Evolutionary conservation across 2,113 vertebrate species (phyloP).

Genomic region (Terrapene triunguis): DNA sequence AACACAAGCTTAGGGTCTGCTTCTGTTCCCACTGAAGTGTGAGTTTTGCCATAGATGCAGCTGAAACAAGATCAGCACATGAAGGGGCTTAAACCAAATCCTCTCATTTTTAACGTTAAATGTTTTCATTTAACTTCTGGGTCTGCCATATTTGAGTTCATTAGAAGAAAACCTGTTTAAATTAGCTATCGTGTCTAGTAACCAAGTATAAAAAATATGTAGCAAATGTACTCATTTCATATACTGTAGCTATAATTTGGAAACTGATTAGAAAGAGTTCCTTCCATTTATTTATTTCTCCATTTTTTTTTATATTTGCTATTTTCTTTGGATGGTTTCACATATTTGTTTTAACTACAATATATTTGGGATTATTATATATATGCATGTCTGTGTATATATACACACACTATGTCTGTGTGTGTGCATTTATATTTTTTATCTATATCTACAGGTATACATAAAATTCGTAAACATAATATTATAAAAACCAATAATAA

Average conservation of each 20-base stretch:
- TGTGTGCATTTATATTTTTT: neutral
- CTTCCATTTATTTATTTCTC: neutral
- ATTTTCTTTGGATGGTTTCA: neutral
- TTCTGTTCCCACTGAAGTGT: neutral
- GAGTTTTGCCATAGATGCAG: neutral
- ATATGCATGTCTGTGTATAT: neutral
- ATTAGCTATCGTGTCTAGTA: neutral
- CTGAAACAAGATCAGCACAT: neutral
- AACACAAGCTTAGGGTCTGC: neutral
- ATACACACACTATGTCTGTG: neutral
- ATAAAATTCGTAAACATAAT: neutral
- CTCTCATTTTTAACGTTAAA: neutral
- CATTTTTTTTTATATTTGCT: neutral
- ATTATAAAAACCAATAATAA: neutral
- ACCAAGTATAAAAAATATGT: neutral
- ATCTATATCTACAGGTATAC: neutral
- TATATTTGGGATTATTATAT: neutral
- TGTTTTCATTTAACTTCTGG: neutral
- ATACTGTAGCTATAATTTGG: fast-evolving
- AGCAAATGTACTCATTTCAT: neutral
- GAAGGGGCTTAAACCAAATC: neutral
- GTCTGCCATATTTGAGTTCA: neutral
- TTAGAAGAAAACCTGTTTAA: neutral
- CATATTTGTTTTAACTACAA: neutral
- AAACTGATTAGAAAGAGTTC: neutral